Conservation (phyloP, 1,140 invertebrate genomes). For the Pseudomyrmex flavicornis region DNA sequence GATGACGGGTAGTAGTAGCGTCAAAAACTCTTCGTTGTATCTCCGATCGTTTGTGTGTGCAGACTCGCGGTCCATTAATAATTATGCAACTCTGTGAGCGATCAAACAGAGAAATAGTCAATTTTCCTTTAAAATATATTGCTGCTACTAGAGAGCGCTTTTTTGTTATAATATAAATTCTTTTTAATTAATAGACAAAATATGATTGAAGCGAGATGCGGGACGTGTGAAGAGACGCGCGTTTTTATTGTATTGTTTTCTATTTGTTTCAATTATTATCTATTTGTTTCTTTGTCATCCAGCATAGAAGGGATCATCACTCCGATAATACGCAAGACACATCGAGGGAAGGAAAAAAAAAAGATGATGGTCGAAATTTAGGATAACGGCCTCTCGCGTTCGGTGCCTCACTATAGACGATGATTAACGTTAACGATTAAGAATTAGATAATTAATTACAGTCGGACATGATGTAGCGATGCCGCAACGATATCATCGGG, state of each 20-base stretch:
- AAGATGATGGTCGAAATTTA: constrained; percentile 1
- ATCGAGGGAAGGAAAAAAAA: neutral
- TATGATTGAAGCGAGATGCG: too few relatives aligned
- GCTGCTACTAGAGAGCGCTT: too few relatives aligned
- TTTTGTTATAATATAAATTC: neutral
- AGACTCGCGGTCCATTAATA: constrained; percentile 1
- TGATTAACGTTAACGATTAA: constrained; percentile 68
- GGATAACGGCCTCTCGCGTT: neutral
- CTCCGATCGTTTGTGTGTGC: constrained; percentile 32
- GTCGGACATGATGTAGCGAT: constrained; percentile 81
- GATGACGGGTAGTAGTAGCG: constrained; percentile 61
- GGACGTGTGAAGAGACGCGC: neutral
- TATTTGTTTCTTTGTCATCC: neutral
- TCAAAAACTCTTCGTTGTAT: constrained; percentile 49
- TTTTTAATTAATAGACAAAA: neutral
- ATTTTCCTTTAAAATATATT: constrained; percentile 1
- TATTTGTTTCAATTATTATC: neutral
- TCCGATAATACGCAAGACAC: neutral
- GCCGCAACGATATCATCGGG: constrained; percentile 81
- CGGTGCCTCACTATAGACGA: constrained; percentile 1
- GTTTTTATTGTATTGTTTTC: neutral
- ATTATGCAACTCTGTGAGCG: neutral
- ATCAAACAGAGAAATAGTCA: neutral
- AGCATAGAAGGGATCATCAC: neutral
- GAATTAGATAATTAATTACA: constrained; percentile 76